A percentile compares a stretch with the other conserved stretches of the same genome.
phyloP scores from a whole-genome alignment of 2,797 vertebrate genomes.

The Dryobates pubescens region DNA sequence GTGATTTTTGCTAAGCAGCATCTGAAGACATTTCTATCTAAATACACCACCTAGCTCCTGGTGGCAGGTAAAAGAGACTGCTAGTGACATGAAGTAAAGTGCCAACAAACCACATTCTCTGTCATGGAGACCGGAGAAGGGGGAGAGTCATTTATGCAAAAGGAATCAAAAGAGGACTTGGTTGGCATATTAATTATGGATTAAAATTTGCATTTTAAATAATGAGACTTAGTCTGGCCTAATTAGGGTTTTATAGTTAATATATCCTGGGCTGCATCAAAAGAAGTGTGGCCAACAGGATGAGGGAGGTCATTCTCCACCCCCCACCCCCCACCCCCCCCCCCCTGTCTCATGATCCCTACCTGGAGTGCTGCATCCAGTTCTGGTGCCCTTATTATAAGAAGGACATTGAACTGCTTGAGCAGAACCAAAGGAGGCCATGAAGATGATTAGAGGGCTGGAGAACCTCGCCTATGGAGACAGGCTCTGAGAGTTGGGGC shows the following conservation, averaged over 20 bases:
- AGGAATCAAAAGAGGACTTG: not conserved
- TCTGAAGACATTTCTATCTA: not conserved
- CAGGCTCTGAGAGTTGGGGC: too few relatives aligned
- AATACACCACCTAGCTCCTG: not conserved
- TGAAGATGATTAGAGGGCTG: too few relatives aligned
- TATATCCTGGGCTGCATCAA: not conserved
- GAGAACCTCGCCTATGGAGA: too few relatives aligned
- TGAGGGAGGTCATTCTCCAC: too few relatives aligned
- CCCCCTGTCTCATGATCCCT: too few relatives aligned
- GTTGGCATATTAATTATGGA: not conserved
- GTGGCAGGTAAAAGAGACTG: not conserved
- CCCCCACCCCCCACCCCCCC: too few relatives aligned
- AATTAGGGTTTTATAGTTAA: not conserved
- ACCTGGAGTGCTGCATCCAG: too few relatives aligned
- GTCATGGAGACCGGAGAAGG: not conserved
- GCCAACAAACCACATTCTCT: not conserved
- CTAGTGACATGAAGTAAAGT: not conserved
- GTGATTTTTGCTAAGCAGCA: not conserved
- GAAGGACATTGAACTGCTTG: too few relatives aligned
- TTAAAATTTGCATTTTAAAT: not conserved
- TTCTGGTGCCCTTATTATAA: too few relatives aligned
- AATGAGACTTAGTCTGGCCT: not conserved
- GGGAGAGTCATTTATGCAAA: not conserved
- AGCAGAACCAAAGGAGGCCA: too few relatives aligned
- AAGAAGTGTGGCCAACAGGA: too few relatives aligned